These are phyloP conservation scores for Gymnoscelis rufifasciata DNA, from an alignment of 2,888 invertebrate species.

Conservation along the genomic window DNA sequence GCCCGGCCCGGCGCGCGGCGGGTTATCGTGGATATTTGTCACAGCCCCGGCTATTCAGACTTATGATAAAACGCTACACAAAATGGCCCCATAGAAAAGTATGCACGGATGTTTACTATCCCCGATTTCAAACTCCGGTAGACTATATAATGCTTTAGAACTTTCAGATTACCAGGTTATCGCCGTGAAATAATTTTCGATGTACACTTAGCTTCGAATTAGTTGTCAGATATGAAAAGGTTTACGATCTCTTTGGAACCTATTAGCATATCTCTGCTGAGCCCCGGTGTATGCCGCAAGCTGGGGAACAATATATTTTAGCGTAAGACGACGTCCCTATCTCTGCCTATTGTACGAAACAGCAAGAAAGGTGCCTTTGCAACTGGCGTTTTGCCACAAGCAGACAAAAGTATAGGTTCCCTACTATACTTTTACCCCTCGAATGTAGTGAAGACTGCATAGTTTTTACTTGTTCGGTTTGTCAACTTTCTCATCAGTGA, in stretches of 20 bases:
- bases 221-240: conserved; percentile 68
- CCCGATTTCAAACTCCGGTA: conserved; percentile 20
- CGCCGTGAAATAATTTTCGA: conserved; percentile 30
- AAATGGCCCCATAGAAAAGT: conserved; percentile 24
- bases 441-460: conserved; percentile 12
- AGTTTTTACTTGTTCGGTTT: conserved; percentile 5
- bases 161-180: conserved; percentile 29
- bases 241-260: conserved; percentile 65
- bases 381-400: conserved; percentile 50
- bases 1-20: conserved; percentile 35
- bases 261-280: conserved; percentile 69
- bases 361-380: conserved; percentile 45
- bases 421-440: conserved; percentile 14
- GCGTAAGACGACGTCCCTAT: conserved; percentile 60
- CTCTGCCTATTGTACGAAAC: conserved; percentile 57
- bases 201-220: conserved; percentile 57
- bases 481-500: no score
- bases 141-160: conserved; percentile 21
- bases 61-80: conserved; percentile 40
- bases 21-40: conserved; percentile 52
- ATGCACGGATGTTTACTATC: conserved; percentile 8
- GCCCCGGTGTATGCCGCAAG: conserved; percentile 48
- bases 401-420: conserved; percentile 25
- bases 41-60: conserved; percentile 39
- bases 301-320: conserved; percentile 63